Evolutionary conservation across 2,888 invertebrate genomes (phyloP), one percentile per base, ranked within the genome.

Genomic region (Sylvicola fuscatus): DNA sequence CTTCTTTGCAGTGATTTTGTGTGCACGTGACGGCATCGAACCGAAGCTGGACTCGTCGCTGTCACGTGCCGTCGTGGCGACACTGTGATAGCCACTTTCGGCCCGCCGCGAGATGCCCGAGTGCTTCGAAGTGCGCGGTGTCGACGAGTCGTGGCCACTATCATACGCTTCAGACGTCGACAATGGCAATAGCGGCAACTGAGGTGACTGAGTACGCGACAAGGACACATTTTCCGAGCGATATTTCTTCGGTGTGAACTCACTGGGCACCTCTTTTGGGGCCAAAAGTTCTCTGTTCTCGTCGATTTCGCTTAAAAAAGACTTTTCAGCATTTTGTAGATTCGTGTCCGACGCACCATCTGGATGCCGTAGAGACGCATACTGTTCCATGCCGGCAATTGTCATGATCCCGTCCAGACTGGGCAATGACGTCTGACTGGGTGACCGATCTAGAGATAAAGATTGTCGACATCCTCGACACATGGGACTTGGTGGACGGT

Each of bases 321-420:
- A 45, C 40, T 45, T 44, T 21, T 45, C 43, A 17, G 42, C 12
- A 32, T 43, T 38, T 11, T 53, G 57, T 40, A 90, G 64, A 61
- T 87, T 86, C 13, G 89, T 89, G 65, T 90, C 89, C 15, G 89
- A 90, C 35, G 90, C 87, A 33, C 89, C 89, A 49, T 90, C 90
- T 4, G 89, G 89, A 61, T 86, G 83, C 42, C 86, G 68, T 36
- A 87, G 56, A 40, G 77, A 74, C 27, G 82, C 79, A 49, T 72
- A 70, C 43, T 71, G 65, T 43, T 54, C 64, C 62, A 56, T 64
- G 44, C 48, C 66, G 50, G 49, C 68, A 48, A 55, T 70, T 62
- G 50, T 65, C 67, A 53, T 69, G 58, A 58, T 77, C 67, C 54
- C 78, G 63, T 56, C 79, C 65, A 51, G 70, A 70, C 50, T 80